Evolutionary conservation across 2,113 vertebrate genomes (phyloP), one percentile per base, ranked within the genome.

Genomic region (Serinus canaria): DNA sequence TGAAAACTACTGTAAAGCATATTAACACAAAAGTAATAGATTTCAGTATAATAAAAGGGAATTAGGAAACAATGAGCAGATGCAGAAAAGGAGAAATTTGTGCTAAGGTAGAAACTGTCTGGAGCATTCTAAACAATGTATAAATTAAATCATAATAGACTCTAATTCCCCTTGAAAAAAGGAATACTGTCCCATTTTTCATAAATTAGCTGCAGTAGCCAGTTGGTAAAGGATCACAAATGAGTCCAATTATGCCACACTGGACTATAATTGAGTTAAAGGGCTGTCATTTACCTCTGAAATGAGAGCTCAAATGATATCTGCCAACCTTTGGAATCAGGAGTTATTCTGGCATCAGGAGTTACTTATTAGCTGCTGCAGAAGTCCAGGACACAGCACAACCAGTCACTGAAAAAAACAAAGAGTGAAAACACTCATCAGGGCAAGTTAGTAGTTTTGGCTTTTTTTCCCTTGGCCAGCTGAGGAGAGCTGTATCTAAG

Each of bases 321-420:
- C 52, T 60, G 49, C 83, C 92, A 92, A 49, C 89, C 88, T 95
- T 92, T 96, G 88, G 73, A 94, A 87, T 53, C 72, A 56, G 60
- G 33, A 92, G 44, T 44, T 80, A 79, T 25, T 67, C 84, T 87
- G 75, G 52, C 60, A 87, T 81, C 56, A 68, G 68, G 55, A 93
- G 53, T 94, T 93, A 94, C 58, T 93, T 64, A 93, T 86, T 94
- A 95, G 94, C 90, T 92, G 73, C 83, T 84, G 60, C 73, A 66
- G 44, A 92, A 93, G 76, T 87, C 77, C 87, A 83, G 83, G 68
- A 90, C 13, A 17, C 12, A 83, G 83, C n/a, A 80, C 46, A 90
- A 76, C 78, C 82, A 83, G 62, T 74, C 78, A 74, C 18, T 0
- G 5, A 59, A 76, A 83, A 83, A 68, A 47, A 78, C 0, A 0